Evolutionary conservation across 2,797 vertebrate genomes (phyloP), one percentile per base, ranked within the genome.

Genomic region (Leucoraja ocellata): DNA sequence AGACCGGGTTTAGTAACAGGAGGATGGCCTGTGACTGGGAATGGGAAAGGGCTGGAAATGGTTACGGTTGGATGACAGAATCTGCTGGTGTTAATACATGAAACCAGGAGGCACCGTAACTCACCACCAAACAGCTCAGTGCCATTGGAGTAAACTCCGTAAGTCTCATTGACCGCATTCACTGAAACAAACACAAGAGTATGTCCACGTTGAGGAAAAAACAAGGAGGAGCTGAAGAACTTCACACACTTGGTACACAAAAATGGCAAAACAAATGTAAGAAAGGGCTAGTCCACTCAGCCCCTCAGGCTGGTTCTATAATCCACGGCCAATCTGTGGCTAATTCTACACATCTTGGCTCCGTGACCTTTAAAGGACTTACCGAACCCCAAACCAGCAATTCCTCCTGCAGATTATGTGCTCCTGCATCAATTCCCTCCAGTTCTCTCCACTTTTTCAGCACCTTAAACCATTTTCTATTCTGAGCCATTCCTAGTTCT

Each of bases 71-170:
- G 96, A 96, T 95, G 95, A 96, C 96, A 96, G 96, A 94, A 93
- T 96, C 96, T 97, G 97, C 94, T 94, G 95, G 95, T 94, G 94
- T 94, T 93, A 93, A 90, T 95, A 94, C 96, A 95, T 94, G 94
- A 95, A 94, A 96, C 96, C 96, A 97, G 97, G 96, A 95, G 96
- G 97, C 96, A 97, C 96, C 96, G 95, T 96, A 97, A 99, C 99
- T 99, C 99, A 99, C 99, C 99, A 99, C 98, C 97, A 97, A 97
- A 98, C 96, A 98, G 97, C 97, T 98, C 99, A 98, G 98, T 98
- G 96, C 98, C 98, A 99, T 98, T 99, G 97, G 98, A 98, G 97
- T 98, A 98, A 98, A 97, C 98, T 97, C 98, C 97, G 97, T 98
- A 96, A 97, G 98, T 99, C 96, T 99, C 99, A 99, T 99, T 99